Percentiles rank a stretch among this genome's conserved stretches.
Evolutionary conservation across 1,140 invertebrate genomes (phyloP).

Genomic region (Theocolax elegans): DNA sequence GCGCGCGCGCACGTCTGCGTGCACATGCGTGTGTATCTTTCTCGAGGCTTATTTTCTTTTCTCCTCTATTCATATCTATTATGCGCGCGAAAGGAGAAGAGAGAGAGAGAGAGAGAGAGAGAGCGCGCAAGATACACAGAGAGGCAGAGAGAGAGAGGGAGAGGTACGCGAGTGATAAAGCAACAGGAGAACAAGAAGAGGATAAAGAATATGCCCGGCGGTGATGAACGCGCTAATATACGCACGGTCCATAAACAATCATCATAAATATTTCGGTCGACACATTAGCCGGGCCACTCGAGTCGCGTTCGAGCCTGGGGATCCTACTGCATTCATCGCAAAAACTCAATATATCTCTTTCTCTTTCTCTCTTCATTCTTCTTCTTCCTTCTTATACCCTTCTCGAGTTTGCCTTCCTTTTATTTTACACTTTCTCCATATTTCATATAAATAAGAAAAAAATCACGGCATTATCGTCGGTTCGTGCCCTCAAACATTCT

Average conservation of each 20-base stretch:
- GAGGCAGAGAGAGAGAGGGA: slow-evolving; percentile 6
- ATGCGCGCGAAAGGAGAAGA: background rate
- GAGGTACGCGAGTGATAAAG: slow-evolving; percentile 45
- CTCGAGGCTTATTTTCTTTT: background rate
- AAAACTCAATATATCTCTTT: slow-evolving; percentile 17
- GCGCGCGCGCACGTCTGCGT: too few species aligned
- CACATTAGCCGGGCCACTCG: slow-evolving; percentile 59
- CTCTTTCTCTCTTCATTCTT: background rate
- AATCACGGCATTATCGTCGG: too few species aligned
- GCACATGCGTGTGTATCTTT: slow-evolving; percentile 17
- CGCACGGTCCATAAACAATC: slow-evolving; percentile 65
- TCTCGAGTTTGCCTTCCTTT: background rate
- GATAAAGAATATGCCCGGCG: slow-evolving; percentile 19
- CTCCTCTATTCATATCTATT: slow-evolving; percentile 18
- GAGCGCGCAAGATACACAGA: slow-evolving; percentile 2
- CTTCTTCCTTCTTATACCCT: background rate
- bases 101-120: slow-evolving; percentile 4
- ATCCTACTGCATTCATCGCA: background rate
- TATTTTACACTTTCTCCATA: too few species aligned
- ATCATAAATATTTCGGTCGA: slow-evolving; percentile 66
- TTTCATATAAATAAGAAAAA: too few species aligned
- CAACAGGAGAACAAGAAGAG: slow-evolving; percentile 39
- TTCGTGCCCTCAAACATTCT: too few species aligned
- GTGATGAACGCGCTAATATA: slow-evolving; percentile 63
- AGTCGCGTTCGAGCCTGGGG: background rate